phyloP scores from a whole-genome alignment of 1,140 invertebrate genomes.

The Dreissena polymorpha region DNA sequence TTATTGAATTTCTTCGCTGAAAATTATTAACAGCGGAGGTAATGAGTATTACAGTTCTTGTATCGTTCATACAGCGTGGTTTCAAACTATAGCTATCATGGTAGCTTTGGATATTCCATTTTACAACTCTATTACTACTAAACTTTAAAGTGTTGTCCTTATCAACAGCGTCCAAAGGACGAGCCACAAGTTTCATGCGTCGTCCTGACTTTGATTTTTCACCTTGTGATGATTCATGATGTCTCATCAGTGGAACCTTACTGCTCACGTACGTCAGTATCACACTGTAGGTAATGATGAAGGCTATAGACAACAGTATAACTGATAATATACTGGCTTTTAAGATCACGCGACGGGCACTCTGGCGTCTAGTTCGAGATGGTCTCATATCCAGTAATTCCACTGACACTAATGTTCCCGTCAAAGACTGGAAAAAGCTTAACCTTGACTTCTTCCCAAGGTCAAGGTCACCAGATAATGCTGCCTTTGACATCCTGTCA shows the following conservation, averaged over 20 bases:
- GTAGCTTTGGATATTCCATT: conserved; percentile 60
- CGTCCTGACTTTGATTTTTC: conserved; percentile 53
- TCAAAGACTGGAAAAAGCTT: conserved; percentile 21
- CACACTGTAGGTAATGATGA: conserved; percentile 63
- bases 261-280: conserved; percentile 57
- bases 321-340: conserved; percentile 64
- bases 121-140: conserved; percentile 22
- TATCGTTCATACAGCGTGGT: conserved; percentile 56
- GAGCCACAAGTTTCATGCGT: conserved; percentile 30
- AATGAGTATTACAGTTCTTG: conserved; percentile 66
- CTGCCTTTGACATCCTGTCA: no score
- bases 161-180: conserved; percentile 14
- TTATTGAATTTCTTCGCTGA: conserved; percentile 61
- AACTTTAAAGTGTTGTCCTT: conserved; percentile 2
- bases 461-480: no score
- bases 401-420: conserved; percentile 29
- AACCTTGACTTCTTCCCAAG: conserved; percentile 4
- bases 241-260: conserved; percentile 46
- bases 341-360: conserved; percentile 52
- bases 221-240: conserved; percentile 27
- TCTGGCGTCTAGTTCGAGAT: conserved; percentile 23
- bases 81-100: conserved; percentile 36
- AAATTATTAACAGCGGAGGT: conserved; percentile 66
- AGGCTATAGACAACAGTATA: conserved; percentile 56
- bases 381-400: conserved; percentile 49